phyloP scores from a whole-genome alignment of 1,140 invertebrate species.

The Acyrthosiphon pisum region DNA sequence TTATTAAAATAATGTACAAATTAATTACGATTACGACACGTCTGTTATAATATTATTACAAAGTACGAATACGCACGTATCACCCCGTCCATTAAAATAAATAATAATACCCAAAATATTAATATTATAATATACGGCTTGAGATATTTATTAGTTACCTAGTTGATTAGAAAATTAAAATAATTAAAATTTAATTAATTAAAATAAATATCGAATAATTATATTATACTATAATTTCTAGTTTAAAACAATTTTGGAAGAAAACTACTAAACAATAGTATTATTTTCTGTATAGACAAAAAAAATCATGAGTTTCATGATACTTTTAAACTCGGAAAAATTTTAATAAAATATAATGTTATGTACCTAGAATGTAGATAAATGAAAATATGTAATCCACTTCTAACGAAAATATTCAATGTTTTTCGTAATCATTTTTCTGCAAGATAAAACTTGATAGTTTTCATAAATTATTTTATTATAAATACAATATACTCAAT shows the following conservation, averaged over 20 bases:
- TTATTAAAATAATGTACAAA: neutral
- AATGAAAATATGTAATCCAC: neutral
- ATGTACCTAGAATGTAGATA: neutral
- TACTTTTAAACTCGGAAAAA: neutral
- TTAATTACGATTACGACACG: conserved; percentile 14
- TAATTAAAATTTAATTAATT: too few relatives aligned
- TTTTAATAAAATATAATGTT: neutral
- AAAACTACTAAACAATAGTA: neutral
- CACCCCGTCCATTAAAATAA: neutral
- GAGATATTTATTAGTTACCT: neutral
- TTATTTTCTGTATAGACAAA: neutral
- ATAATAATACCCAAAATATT: neutral
- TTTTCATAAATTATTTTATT: neutral
- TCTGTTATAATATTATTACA: neutral
- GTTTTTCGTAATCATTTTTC: neutral
- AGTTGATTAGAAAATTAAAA: conserved; percentile 42
- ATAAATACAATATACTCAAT: neutral
- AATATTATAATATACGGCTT: neutral
- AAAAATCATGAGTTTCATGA: neutral
- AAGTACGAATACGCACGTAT: neutral
- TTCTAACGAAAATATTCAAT: neutral
- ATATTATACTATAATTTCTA: neutral
- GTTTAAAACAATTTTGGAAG: neutral
- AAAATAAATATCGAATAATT: neutral
- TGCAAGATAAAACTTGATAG: neutral